phyloP scores from a whole-genome alignment of 2,888 invertebrate genomes.

The Lycia hirtaria region DNA sequence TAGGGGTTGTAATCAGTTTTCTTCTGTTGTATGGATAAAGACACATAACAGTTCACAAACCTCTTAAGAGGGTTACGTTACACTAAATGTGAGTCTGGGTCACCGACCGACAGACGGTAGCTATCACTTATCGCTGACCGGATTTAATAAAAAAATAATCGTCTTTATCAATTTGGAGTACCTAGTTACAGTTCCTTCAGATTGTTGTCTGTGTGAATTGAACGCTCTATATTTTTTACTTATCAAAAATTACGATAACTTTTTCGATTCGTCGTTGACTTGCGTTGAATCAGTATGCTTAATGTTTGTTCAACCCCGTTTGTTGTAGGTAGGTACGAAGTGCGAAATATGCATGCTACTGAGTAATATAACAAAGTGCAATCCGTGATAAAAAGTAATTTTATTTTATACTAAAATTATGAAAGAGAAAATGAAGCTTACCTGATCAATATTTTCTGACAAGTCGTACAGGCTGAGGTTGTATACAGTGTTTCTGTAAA shows the following conservation, averaged over 20 bases:
- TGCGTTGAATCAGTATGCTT: constrained; percentile 21
- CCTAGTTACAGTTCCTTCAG: constrained; percentile 41
- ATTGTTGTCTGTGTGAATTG: constrained; percentile 24
- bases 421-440: constrained; percentile 55
- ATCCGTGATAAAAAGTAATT: constrained; percentile 26
- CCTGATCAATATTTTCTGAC: constrained; percentile 90
- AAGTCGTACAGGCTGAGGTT: constrained; percentile 95
- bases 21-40: too few relatives aligned
- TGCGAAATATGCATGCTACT: constrained; percentile 32
- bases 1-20: too few relatives aligned
- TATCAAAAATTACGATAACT: constrained; percentile 34
- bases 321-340: constrained; percentile 20
- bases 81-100: constrained; percentile 42
- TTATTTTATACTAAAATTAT: constrained; percentile 13
- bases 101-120: constrained; percentile 40
- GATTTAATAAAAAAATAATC: constrained; percentile 32
- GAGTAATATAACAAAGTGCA: constrained; percentile 16
- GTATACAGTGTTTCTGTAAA: constrained; percentile 94
- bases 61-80: constrained; percentile 52
- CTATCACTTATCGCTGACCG: constrained; percentile 24
- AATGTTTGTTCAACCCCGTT: constrained; percentile 35
- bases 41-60: too few relatives aligned
- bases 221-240: constrained; percentile 37
- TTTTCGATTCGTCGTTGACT: constrained; percentile 26
- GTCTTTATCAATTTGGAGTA: constrained; percentile 50